Percentiles rank a stretch among this genome's conserved stretches.
Conservation (phyloP, 2,888 invertebrate species). For the Encarsia formosa region DNA sequence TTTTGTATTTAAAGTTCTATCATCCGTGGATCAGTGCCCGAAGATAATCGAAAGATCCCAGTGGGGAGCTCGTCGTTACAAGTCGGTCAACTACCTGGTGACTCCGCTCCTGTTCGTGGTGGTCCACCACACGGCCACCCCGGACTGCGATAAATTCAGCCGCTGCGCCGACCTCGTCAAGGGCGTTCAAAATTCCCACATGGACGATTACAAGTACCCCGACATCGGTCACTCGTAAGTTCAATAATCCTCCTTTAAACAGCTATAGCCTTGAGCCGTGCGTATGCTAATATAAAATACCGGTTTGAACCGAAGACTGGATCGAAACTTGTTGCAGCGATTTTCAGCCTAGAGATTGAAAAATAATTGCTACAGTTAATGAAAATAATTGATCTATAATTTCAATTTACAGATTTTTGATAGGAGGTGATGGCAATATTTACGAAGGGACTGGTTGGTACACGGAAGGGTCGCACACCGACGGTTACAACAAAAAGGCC, state of each 20-base stretch:
- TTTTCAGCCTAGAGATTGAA: not conserved
- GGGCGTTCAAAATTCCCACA: constrained; percentile 56
- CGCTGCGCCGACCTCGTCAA: constrained; percentile 50
- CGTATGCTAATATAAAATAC: no score
- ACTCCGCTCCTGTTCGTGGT: constrained; percentile 56
- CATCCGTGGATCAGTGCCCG: constrained; percentile 50
- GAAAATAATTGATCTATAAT: not conserved
- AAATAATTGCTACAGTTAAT: not conserved
- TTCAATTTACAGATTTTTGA: constrained; percentile 53
- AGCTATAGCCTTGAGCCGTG: no score
- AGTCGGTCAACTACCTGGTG: constrained; percentile 55
- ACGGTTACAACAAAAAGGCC: constrained; percentile 58
- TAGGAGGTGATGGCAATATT: constrained; percentile 63
- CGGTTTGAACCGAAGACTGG: no score
- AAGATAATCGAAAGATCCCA: constrained; percentile 55
- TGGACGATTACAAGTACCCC: constrained; percentile 51
- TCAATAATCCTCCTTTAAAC: not conserved
- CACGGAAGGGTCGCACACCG: constrained; percentile 59
- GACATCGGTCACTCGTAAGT: constrained; percentile 63
- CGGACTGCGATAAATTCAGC: constrained; percentile 50
- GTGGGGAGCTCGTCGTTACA: constrained; percentile 58
- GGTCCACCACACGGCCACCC: constrained; percentile 59
- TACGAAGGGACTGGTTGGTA: constrained; percentile 67
- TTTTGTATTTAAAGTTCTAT: no score
- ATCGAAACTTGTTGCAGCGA: not conserved